These are phyloP conservation scores for Luffia ferchaultella DNA, from an alignment of 2,888 invertebrate genomes.

Conservation along the genomic window DNA sequence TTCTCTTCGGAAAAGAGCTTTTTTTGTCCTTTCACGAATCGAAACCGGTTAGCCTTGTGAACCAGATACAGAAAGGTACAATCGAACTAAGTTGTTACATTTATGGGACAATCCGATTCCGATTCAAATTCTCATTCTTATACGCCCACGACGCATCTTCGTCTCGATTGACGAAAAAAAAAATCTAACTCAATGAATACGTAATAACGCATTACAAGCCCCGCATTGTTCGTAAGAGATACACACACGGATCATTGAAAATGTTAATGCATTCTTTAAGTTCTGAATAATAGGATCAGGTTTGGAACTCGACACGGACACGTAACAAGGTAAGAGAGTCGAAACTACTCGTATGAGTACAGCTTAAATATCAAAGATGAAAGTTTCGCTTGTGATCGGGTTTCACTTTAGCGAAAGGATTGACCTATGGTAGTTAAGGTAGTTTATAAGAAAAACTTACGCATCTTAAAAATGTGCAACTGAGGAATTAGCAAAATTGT, in stretches of 20 bases:
- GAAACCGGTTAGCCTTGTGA: too few relatives aligned
- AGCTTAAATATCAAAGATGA: not conserved
- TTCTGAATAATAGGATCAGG: constrained; percentile 7
- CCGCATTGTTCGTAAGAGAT: constrained; percentile 11
- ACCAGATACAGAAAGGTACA: too few relatives aligned
- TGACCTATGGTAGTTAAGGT: too few relatives aligned
- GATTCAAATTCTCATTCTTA: constrained; percentile 43
- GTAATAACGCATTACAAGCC: constrained; percentile 14
- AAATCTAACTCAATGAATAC: constrained; percentile 38
- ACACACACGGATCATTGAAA: constrained; percentile 13
- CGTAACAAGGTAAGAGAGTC: not conserved
- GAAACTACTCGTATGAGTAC: not conserved
- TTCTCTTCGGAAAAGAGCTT: too few relatives aligned
- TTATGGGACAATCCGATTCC: constrained; percentile 39
- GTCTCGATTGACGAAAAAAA: constrained; percentile 40
- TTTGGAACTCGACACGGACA: constrained; percentile 4
- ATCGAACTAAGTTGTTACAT: not conserved
- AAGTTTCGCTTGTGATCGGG: not conserved
- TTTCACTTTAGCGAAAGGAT: not conserved
- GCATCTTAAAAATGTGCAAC: too few relatives aligned
- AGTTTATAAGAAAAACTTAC: too few relatives aligned
- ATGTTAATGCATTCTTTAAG: constrained; percentile 5
- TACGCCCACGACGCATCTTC: constrained; percentile 38
- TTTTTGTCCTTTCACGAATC: too few relatives aligned
- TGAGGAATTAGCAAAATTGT: too few relatives aligned